Conservation (phyloP, 2,113 vertebrate genomes). For the Hemicordylus capensis region DNA sequence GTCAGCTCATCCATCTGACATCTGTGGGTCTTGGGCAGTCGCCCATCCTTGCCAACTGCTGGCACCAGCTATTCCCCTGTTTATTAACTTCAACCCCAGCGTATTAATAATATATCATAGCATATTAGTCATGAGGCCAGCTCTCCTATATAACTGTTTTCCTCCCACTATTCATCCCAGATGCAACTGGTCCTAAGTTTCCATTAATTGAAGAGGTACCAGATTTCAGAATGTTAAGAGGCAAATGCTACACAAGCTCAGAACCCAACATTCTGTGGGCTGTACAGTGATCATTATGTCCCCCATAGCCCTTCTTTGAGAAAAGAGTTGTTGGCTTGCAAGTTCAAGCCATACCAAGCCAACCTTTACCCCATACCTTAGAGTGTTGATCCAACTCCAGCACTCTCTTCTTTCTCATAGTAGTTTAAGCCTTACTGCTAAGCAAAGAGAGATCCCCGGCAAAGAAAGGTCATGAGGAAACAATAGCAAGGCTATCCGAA, state of each 20-base stretch:
- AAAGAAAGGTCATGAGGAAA: not conserved
- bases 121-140: not conserved
- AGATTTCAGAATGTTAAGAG: not conserved
- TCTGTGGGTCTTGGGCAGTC: not conserved
- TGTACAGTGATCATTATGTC: not conserved
- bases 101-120: not conserved
- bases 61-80: not conserved
- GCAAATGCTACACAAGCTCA: not conserved
- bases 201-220: not conserved
- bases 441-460: not conserved
- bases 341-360: not conserved
- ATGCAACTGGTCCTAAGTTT: not conserved
- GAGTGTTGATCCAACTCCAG: not conserved
- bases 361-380: slow-evolving; percentile 21
- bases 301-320: not conserved
- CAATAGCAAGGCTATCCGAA: not conserved
- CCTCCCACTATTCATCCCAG: not conserved
- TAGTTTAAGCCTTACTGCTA: not conserved
- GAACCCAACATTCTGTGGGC: not conserved
- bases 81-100: not conserved
- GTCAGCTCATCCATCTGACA: not conserved
- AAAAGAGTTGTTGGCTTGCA: not conserved
- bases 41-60: not conserved
- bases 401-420: not conserved
- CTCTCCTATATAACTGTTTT: not conserved